Evolutionary conservation across 2,113 vertebrate species (phyloP), one percentile per base, ranked within the genome.

Genomic region (Anguilla rostrata): DNA sequence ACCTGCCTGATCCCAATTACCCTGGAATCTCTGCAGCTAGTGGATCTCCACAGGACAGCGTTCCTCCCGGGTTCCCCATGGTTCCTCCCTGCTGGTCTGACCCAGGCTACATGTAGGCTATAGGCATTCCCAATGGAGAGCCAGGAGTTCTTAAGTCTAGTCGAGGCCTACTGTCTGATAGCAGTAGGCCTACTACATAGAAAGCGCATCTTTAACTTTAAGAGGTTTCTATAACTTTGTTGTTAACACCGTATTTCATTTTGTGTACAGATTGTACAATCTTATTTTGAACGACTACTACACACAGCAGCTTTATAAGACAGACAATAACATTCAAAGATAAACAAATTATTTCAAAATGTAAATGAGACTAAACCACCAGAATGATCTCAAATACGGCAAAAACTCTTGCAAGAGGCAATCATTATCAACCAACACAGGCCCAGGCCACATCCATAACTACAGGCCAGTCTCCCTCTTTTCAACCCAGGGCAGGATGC

Each of bases 1-100:
- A 96, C 92, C 95, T 95, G 94, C 93, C 90, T 90, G 91, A 91
- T 91, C 85, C 83, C 94, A 91, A 94, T 92, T 92, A 95, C 90
- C 91, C 90, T 92, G 90, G 87, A 87, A 40, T 85, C 90, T 81
- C 93, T 89, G 92, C 90, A 88, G 1, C 89, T 87, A 18, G 0
- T 66, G 78, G 91, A 91, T 85, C 88, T 87, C 85, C 57, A 88
- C 63, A 88, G 41, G 85, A 95, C 93, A 93, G 88, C 89, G 88
- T 89, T 89, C 92, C 90, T 89, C 26, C 91, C 90, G 88, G 78
- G 83, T 78, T 90, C 90, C 90, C 91, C 20, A 12, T 75, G 86
- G 90, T 89, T 83, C 26, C 88, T 43, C 53, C 46, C 18, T 92
- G 94, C 89, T 91, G 89, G 92, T 86, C 57, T 83, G 86, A 91